Evolutionary conservation across 2,797 vertebrate species (phyloP).

Genomic region (Australoheros facetus): DNA sequence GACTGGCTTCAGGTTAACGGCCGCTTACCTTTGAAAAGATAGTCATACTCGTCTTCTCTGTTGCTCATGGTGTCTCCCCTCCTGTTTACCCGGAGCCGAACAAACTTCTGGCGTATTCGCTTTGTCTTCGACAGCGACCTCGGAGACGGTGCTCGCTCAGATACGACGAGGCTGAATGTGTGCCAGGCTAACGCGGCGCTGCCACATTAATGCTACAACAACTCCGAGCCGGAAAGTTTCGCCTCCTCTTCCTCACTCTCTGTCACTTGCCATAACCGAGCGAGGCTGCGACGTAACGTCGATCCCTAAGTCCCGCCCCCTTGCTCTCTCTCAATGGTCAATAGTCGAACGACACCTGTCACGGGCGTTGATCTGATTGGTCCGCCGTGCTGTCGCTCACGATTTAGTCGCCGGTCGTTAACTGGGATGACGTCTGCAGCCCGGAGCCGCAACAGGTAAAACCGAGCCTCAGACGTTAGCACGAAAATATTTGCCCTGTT

Average conservation of each 20-base stretch:
- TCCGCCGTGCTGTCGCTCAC: constrained; percentile 27
- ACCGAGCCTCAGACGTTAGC: neutral
- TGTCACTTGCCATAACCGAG: constrained; percentile 65
- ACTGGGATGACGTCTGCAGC: constrained; percentile 45
- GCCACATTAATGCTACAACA: neutral
- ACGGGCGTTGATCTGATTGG: constrained; percentile 63
- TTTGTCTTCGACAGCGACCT: constrained; percentile 23
- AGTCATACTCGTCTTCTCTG: constrained; percentile 91
- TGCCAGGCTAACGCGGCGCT: accelerated
- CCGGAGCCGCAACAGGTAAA: constrained; percentile 61
- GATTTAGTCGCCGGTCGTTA: neutral
- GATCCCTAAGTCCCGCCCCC: constrained; percentile 42
- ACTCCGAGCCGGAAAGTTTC: constrained; percentile 55
- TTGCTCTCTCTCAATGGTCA: constrained; percentile 47
- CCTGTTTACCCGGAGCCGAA: constrained; percentile 11
- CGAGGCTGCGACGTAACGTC: constrained; percentile 54
- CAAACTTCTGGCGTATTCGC: constrained; percentile 62
- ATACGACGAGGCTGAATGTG: neutral
- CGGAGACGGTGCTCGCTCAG: neutral
- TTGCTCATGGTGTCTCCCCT: constrained; percentile 77
- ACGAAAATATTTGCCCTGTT: neutral
- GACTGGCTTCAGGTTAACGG: neutral
- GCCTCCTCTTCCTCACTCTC: constrained; percentile 59
- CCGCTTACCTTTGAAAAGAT: constrained; percentile 89
- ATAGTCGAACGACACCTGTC: constrained; percentile 60